Base-by-base conservation (phyloP, 2,797 vertebrate genomes). In the Myripristis jacobus region DNA sequence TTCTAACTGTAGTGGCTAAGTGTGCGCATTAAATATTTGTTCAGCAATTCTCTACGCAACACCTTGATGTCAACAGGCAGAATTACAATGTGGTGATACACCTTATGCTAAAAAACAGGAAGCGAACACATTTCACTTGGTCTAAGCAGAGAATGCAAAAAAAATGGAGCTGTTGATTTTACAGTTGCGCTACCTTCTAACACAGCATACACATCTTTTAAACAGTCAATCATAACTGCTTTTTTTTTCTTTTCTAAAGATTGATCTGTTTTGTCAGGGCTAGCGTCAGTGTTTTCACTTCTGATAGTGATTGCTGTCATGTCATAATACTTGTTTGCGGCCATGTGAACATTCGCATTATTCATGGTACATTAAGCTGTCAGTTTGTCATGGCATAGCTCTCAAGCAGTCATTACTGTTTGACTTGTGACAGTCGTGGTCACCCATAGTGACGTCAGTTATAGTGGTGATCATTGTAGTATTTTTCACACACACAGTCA, bases 401-500 rank as follows among this genome's bases (percentile, higher is more conserved):
- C 8, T 41, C 38, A 41, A 15, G 3, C 38, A 41, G 38, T 9
- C 38, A 31, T 31, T 31, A 31, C 29, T 31, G 3, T 43, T 16
- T 5, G 18, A 60, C 9, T 55, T 9, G 29, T 13, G 19, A n/a
- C 3, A 22, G 63, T 19, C 4, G 2, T 3, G n/a, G n/a, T 56
- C 0, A 8, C n/a, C 10, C 31, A 13, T 16, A 8, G 13, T n/a
- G n/a, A n/a, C n/a, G n/a, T 47, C 3, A 4, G 4, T 18, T 47
- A 10, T 47, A 47, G 43, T 36, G 4, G 8, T 3, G 2, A 24
- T 15, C 8, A 19, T 52, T 16, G 19, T 53, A 4, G 10, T 56
- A 36, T 56, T 56, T 21, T 31, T 36, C n/a, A 34, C 44, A 47
- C 5, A 21, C 9, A 47, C 36, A 65, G 55, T 72, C 51, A 41